These are phyloP conservation scores for Ischnura elegans DNA, from an alignment of 2,888 invertebrate genomes.

Conservation along the genomic window DNA sequence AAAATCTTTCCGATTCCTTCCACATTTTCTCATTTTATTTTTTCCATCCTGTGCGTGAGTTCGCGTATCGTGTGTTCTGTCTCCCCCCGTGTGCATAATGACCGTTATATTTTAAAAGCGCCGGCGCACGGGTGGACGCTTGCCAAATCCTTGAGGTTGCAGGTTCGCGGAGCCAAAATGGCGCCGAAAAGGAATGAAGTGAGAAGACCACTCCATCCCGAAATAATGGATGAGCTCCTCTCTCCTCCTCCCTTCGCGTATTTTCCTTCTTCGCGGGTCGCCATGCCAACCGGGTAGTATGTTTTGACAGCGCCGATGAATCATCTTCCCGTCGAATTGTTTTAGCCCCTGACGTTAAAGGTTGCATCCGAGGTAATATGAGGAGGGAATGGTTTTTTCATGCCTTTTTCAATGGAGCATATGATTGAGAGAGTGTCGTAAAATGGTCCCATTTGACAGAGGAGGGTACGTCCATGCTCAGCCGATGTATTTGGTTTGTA, in stretches of 20 bases:
- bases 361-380: background rate
- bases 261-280: background rate
- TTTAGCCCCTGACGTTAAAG: background rate
- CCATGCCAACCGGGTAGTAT: background rate
- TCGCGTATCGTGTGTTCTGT: background rate
- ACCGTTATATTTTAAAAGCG: background rate
- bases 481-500: background rate
- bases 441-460: background rate
- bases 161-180: slow-evolving; percentile 18
- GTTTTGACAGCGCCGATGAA: slow-evolving; percentile 24
- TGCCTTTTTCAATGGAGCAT: background rate
- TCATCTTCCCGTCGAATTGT: background rate
- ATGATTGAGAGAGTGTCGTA: background rate
- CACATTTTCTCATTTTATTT: background rate
- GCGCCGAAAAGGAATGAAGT: background rate
- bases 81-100: background rate
- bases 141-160: background rate
- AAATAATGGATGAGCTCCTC: slow-evolving; percentile 6
- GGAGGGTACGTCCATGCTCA: background rate
- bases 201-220: background rate
- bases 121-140: background rate
- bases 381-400: background rate
- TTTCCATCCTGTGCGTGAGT: background rate
- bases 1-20: no score
- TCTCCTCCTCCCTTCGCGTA: background rate